These are phyloP conservation scores for Lota lota DNA, from an alignment of 2,113 vertebrate genomes.

Conservation along the genomic window DNA sequence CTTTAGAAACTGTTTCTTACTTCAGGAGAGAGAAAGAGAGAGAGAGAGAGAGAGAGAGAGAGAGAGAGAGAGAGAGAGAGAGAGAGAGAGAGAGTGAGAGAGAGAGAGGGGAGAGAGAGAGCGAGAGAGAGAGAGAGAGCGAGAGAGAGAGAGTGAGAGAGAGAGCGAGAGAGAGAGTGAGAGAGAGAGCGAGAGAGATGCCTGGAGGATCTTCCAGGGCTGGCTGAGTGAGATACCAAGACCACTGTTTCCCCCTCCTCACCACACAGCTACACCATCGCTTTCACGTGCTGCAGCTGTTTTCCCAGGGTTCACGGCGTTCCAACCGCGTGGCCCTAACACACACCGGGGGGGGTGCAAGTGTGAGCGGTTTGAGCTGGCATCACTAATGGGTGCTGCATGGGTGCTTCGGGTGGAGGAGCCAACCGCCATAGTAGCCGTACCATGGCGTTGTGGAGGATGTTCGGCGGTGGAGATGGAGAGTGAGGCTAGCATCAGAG, in stretches of 20 bases:
- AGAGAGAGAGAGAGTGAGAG: too few species aligned
- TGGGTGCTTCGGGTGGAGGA: conserved; percentile 20
- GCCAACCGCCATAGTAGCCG: conserved; percentile 12
- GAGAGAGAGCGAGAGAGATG: too few species aligned
- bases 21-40: neutral
- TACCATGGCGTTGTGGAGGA: conserved; percentile 50
- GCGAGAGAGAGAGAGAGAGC: neutral
- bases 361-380: conserved; percentile 38
- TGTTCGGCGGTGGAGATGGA: conserved; percentile 46
- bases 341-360: conserved; percentile 49
- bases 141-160: neutral
- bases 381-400: conserved; percentile 36
- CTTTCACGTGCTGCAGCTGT: conserved; percentile 45
- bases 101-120: too few species aligned
- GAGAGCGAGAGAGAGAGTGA: too few species aligned
- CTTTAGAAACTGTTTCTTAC: too few species aligned
- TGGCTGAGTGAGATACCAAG: too few species aligned
- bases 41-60: too few species aligned
- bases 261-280: conserved; percentile 29
- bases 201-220: too few species aligned
- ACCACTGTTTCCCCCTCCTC: neutral
- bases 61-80: too few species aligned
- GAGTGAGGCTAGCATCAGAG: conserved; percentile 54
- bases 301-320: conserved; percentile 52
- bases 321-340: conserved; percentile 39